Conservation (phyloP, 2,113 vertebrate species). For the Rhinogobius similis region DNA sequence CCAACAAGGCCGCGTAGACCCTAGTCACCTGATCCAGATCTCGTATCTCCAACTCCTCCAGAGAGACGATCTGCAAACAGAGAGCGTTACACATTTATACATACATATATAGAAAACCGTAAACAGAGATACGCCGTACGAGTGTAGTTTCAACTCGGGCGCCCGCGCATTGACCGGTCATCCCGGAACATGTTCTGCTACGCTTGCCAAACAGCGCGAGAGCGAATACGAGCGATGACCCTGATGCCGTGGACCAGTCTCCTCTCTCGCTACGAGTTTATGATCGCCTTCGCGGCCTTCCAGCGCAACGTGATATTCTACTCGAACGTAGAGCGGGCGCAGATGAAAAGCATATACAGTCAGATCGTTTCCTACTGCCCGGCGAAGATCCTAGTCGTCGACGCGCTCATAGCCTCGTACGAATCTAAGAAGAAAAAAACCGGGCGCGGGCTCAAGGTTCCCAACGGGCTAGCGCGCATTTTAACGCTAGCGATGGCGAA, state of each 20-base stretch:
- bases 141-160: no score
- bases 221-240: accelerated
- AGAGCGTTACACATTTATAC: no score
- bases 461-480: accelerated
- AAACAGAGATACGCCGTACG: no score
- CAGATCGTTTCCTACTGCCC: background rate
- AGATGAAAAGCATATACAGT: background rate
- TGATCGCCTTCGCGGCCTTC: background rate
- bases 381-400: background rate
- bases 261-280: background rate
- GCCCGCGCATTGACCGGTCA: no score
- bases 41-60: constrained; percentile 20
- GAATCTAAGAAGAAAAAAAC: no score
- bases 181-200: background rate
- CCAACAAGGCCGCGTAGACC: constrained; percentile 5
- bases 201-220: background rate
- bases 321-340: background rate
- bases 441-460: background rate
- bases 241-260: background rate
- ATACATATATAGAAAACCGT: no score
- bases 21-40: constrained; percentile 18
- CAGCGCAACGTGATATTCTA: constrained; percentile 4
- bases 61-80: background rate
- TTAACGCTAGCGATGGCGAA: background rate
- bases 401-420: background rate